These are phyloP conservation scores for Phalacrocorax brasilianus DNA, from an alignment of 2,113 vertebrate genomes.

Conservation along the genomic window DNA sequence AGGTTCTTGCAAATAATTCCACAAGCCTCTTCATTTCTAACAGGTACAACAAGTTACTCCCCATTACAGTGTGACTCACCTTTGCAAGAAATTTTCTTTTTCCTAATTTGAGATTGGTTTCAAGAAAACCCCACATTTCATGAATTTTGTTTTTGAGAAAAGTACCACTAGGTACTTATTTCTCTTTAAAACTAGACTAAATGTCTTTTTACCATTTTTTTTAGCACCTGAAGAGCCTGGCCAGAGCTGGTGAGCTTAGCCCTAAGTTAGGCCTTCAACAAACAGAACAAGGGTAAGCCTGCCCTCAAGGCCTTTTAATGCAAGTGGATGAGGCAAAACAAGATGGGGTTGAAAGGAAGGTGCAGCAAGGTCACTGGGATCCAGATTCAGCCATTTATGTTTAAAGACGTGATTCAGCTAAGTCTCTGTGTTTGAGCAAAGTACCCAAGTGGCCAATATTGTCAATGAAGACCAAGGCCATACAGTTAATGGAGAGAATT, in stretches of 20 bases:
- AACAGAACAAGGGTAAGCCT: neutral
- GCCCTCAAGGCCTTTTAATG: neutral
- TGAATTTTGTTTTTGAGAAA: neutral
- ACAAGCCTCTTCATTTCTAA: neutral
- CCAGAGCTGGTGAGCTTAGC: neutral
- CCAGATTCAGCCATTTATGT: rapidly evolving
- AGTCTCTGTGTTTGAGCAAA: neutral
- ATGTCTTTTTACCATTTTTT: rapidly evolving
- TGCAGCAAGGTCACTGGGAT: neutral
- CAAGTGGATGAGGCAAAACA: neutral
- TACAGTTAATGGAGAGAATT: neutral
- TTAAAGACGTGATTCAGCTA: neutral
- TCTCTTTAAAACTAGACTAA: neutral
- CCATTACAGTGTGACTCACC: neutral
- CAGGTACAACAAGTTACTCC: neutral
- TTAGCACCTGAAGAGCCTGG: neutral
- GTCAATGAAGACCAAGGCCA: neutral
- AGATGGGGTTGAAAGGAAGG: neutral
- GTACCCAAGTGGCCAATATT: too few species aligned
- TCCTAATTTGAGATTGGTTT: neutral
- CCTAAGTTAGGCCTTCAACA: neutral
- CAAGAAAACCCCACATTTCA: neutral
- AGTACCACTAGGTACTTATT: neutral
- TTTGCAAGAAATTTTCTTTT: neutral
- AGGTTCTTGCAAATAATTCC: neutral